A percentile compares a stretch with the other conserved stretches of the same genome.
phyloP scores from a whole-genome alignment of 1,140 invertebrate genomes.

The Lasioglossum albipes region DNA sequence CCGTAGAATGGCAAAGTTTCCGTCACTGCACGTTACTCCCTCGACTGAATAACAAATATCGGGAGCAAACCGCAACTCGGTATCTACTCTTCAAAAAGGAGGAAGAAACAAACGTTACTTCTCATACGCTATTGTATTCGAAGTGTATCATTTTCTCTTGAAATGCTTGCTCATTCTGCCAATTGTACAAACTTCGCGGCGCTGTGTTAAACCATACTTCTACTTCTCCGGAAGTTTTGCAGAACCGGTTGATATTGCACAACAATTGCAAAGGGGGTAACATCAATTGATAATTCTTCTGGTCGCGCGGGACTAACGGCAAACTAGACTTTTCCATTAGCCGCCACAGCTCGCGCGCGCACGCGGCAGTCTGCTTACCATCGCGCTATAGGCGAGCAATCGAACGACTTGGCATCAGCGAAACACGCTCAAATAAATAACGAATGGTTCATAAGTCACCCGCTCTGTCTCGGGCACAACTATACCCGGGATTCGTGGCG shows the following conservation, averaged over 20 bases:
- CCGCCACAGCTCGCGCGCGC: background rate
- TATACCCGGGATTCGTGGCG: background rate
- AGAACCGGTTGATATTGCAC: background rate
- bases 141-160: no score
- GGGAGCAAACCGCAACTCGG: no score
- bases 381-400: conserved; percentile 33
- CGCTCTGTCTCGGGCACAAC: background rate
- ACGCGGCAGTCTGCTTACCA: conserved; percentile 32
- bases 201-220: no score
- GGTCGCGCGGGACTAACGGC: conserved; percentile 17
- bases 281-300: conserved; percentile 28
- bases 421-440: conserved; percentile 50
- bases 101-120: no score
- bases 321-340: conserved; percentile 29
- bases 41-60: no score
- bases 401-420: conserved; percentile 42
- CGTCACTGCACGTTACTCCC: no score
- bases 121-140: no score
- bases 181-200: no score
- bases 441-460: conserved; percentile 12
- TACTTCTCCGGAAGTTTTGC: background rate
- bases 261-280: background rate
- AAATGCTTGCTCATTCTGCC: no score
- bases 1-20: no score
- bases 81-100: no score